Percentiles rank a stretch among this genome's conserved stretches.
phyloP scores from a whole-genome alignment of 2,113 vertebrate species.

The Gymnocephalus cernua region DNA sequence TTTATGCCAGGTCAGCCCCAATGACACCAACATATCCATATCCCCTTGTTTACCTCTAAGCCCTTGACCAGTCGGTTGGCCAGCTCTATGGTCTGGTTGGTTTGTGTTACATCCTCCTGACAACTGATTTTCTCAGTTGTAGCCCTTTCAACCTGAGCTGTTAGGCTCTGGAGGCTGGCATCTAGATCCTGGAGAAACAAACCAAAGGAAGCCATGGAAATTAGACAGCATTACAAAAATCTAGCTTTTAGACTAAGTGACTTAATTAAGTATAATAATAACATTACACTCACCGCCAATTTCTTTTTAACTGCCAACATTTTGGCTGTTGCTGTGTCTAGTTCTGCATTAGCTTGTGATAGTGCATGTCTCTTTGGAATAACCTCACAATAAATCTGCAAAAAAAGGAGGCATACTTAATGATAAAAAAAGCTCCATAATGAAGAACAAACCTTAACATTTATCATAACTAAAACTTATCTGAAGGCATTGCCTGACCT shows the following conservation, averaged over 20 bases:
- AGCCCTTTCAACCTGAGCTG: constrained; percentile 85
- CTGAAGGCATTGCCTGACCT: constrained; percentile 76
- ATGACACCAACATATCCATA: constrained; percentile 44
- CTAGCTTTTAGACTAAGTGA: constrained; percentile 1
- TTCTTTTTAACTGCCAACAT: constrained; percentile 85
- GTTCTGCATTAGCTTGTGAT: constrained; percentile 84
- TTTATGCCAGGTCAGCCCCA: constrained; percentile 53
- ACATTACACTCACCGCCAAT: constrained; percentile 77
- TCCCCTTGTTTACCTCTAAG: constrained; percentile 83
- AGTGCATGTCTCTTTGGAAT: constrained; percentile 85
- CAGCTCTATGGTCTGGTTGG: constrained; percentile 83
- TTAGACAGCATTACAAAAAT: constrained; percentile 15
- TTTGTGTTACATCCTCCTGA: constrained; percentile 86
- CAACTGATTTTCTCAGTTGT: constrained; percentile 84
- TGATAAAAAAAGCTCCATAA: neutral
- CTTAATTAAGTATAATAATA: constrained; percentile 14
- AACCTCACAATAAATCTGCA: constrained; percentile 87
- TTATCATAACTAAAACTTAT: neutral
- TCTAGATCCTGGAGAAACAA: constrained; percentile 84
- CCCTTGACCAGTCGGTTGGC: constrained; percentile 86
- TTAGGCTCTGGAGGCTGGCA: constrained; percentile 83
- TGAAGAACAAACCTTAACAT: constrained; percentile 1
- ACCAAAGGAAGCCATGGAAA: constrained; percentile 33
- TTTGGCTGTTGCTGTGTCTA: constrained; percentile 85
- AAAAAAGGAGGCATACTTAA: neutral